Conservation (phyloP, 1,140 invertebrate species). For the Drosophila mauritiana region DNA sequence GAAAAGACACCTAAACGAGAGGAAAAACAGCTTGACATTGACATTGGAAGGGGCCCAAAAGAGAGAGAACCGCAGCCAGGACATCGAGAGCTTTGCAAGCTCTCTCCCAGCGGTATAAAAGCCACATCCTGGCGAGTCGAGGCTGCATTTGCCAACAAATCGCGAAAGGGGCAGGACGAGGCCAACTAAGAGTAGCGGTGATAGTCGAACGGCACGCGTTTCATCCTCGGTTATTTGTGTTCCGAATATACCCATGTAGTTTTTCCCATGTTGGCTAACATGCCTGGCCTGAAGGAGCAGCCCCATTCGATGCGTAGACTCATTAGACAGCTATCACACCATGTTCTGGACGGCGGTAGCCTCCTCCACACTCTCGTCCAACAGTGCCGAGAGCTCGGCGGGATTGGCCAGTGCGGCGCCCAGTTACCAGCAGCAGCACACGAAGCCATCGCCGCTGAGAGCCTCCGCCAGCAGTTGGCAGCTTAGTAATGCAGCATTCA, state of each 20-base stretch:
- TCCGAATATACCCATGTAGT: neutral
- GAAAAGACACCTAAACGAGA: neutral
- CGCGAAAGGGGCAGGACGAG: neutral
- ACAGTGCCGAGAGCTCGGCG: conserved; percentile 18
- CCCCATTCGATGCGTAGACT: neutral
- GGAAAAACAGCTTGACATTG: conserved; percentile 22
- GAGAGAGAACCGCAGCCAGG: conserved; percentile 3
- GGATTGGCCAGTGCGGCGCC: conserved; percentile 55
- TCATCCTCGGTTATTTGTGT: conserved; percentile 1
- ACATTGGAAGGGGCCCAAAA: conserved; percentile 26
- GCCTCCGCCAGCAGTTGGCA: conserved; percentile 52
- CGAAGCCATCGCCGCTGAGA: conserved; percentile 36
- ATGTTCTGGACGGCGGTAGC: conserved; percentile 67
- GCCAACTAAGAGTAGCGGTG: neutral
- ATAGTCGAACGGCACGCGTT: conserved; percentile 3
- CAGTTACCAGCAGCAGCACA: conserved; percentile 54
- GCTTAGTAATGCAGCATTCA: conserved; percentile 53
- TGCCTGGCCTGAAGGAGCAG: conserved; percentile 8
- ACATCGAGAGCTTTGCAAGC: conserved; percentile 23
- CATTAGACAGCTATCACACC: neutral
- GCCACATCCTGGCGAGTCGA: neutral
- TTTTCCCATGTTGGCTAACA: conserved; percentile 5
- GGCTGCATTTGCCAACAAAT: conserved; percentile 40
- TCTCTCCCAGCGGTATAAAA: conserved; percentile 37
- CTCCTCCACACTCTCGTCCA: conserved; percentile 45